A percentile compares a stretch with the other conserved stretches of the same genome.
Evolutionary conservation across 2,113 vertebrate species (phyloP).

Genomic region (Indicator maculatus): DNA sequence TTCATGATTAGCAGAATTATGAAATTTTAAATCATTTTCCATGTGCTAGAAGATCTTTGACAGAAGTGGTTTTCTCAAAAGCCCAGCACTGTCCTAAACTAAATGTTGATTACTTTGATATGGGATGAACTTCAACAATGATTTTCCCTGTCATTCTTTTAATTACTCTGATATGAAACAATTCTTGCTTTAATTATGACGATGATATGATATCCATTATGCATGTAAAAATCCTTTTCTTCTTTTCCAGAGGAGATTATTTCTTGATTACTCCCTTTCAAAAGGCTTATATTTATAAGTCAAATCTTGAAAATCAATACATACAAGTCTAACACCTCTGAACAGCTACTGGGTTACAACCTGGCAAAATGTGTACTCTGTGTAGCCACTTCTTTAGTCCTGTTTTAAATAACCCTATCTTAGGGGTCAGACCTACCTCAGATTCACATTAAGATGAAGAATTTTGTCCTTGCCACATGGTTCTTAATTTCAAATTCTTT

Average conservation of each 20-base stretch:
- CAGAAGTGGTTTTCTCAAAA: background rate
- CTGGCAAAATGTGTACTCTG: no score
- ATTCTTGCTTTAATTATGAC: background rate
- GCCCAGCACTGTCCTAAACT: background rate
- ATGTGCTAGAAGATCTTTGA: background rate
- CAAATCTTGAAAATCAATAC: background rate
- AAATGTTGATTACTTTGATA: background rate
- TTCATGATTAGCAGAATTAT: background rate
- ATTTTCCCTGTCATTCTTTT: slow-evolving; percentile 4
- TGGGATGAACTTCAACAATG: background rate
- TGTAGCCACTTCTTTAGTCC: background rate
- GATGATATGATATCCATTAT: background rate
- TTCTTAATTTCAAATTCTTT: background rate
- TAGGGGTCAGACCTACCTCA: background rate
- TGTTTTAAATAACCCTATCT: background rate
- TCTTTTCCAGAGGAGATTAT: background rate
- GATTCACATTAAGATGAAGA: background rate
- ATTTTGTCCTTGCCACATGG: background rate
- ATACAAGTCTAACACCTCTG: background rate
- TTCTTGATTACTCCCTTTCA: background rate
- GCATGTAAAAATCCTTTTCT: background rate
- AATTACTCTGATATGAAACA: background rate
- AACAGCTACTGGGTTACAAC: background rate
- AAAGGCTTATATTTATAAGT: background rate
- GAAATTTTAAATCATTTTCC: background rate